These are phyloP conservation scores for Serinus canaria DNA, from an alignment of 2,113 vertebrate species.

Conservation along the genomic window DNA sequence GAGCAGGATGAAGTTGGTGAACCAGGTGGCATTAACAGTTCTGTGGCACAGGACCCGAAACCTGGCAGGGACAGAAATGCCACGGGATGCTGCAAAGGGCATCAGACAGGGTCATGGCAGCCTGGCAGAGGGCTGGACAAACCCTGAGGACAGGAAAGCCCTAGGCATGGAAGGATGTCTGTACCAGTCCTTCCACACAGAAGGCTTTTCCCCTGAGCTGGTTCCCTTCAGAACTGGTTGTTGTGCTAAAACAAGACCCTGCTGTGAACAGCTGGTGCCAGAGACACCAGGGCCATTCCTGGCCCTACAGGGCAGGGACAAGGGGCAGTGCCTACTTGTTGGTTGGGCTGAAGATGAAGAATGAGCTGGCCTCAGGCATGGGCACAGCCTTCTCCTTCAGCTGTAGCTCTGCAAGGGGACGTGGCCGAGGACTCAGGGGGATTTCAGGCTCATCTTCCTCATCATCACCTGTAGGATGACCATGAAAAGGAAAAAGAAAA, in stretches of 20 bases:
- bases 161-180: neutral
- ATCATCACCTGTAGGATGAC: constrained; percentile 82
- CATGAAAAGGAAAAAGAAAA: neutral
- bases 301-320: neutral
- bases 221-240: neutral
- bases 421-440: constrained; percentile 89
- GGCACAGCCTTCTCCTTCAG: constrained; percentile 97
- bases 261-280: neutral
- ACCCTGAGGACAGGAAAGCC: neutral
- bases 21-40: constrained; percentile 92
- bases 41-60: constrained; percentile 92
- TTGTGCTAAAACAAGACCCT: neutral
- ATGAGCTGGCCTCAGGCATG: constrained; percentile 93
- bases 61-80: constrained; percentile 59
- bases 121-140: neutral
- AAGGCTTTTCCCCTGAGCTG: neutral
- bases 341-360: constrained; percentile 95
- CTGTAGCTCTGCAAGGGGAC: constrained; percentile 93
- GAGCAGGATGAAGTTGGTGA: constrained; percentile 97
- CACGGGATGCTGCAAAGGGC: neutral
- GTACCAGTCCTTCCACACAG: neutral
- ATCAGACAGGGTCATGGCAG: neutral
- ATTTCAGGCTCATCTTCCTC: constrained; percentile 96
- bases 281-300: neutral
- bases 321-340: constrained; percentile 84